Evolutionary conservation across 2,113 vertebrate genomes (phyloP).

Genomic region (Bos javanicus): DNA sequence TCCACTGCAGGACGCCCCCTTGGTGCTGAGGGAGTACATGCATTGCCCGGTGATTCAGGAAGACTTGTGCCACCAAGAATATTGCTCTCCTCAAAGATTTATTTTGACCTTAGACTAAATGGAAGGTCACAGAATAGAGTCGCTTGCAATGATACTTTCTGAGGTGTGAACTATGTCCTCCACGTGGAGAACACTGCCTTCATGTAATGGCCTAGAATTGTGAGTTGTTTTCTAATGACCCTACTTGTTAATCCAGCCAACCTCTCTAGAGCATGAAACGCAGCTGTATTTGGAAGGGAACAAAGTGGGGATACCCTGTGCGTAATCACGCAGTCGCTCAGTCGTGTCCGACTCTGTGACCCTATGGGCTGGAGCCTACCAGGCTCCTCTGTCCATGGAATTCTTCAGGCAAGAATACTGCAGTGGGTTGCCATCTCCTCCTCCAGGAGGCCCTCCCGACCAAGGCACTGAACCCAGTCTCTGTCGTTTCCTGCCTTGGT

Average conservation of each 20-base stretch:
- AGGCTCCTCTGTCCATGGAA: neutral
- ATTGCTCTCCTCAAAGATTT: neutral
- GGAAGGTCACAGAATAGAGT: constrained; percentile 24
- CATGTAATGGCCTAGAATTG: constrained; percentile 50
- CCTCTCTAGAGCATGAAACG: constrained; percentile 74
- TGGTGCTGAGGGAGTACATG: neutral
- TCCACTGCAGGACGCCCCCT: neutral
- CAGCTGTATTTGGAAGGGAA: constrained; percentile 80
- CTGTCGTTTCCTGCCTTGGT: neutral
- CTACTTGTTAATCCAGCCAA: constrained; percentile 78
- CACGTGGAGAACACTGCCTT: constrained; percentile 28
- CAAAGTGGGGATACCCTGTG: constrained; percentile 65
- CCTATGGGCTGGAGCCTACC: neutral
- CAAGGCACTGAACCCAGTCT: neutral
- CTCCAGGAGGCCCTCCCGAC: neutral
- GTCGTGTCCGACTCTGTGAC: neutral
- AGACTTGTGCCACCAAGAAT: neutral
- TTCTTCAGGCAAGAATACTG: neutral
- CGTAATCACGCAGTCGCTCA: neutral
- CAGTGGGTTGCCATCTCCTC: neutral
- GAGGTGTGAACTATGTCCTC: constrained; percentile 33
- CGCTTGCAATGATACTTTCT: neutral
- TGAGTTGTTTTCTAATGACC: constrained; percentile 77
- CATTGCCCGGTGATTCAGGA: neutral
- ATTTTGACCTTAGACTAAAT: constrained; percentile 43